Evolutionary conservation across 2,797 vertebrate genomes (phyloP), one percentile per base, ranked within the genome.

Genomic region (Pyrocephalus nanus): DNA sequence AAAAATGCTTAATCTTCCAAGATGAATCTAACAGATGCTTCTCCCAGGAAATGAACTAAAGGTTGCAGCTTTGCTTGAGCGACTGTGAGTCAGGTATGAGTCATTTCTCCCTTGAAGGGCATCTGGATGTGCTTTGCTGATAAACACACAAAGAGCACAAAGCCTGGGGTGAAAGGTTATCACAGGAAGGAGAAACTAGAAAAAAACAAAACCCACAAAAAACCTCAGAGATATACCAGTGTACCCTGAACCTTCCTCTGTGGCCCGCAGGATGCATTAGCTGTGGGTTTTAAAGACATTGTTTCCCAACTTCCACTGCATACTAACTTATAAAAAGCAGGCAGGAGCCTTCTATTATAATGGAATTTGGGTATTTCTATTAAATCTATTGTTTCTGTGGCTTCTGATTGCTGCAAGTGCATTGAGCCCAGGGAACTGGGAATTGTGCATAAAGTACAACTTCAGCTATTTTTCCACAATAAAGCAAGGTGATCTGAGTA

Each of bases 11-110:
- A 92, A 96, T 96, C 91, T 94, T 95, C 94, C 91, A 93, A 88
- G 92, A 94, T 76, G 73, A 95, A 93, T 95, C 83, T 88, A 95
- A 61, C 94, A 96, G 96, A 96, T 97, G 95, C 95, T 96, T 95
- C 96, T 96, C 92, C 91, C 95, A 95, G 96, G 96, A 97, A 96
- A 95, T 96, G 95, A 92, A 93, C 87, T 92, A 91, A 96, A 96
- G 96, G 92, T 96, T 97, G 94, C 89, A 94, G 92, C 87, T 96
- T 95, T 94, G 90, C 94, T 88, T 72, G 80, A 95, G 93, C 15
- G 96, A 94, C 96, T 98, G 97, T 98, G 97, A 98, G 98, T 98
- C 98, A 98, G 98, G 97, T 98, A 97, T 97, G 97, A 97, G 96
- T 97, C 96, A 97, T 87, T 95, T 88, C 90, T 96, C 95, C 93